Evolutionary conservation across 2,888 invertebrate species (phyloP), one percentile per base, ranked within the genome.

Genomic region (Drosophila infuscata): DNA sequence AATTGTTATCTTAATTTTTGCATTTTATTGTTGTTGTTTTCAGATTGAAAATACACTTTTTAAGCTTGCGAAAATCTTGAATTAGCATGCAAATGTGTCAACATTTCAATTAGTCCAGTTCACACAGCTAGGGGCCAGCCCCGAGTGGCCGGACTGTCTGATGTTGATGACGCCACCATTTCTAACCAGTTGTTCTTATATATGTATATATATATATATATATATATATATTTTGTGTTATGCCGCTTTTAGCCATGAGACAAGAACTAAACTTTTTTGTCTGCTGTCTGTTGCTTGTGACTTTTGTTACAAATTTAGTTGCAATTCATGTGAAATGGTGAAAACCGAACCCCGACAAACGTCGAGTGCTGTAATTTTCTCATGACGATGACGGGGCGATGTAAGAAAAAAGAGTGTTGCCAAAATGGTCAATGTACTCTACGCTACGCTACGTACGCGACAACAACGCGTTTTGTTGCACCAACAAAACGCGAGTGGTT

Each of bases 381-480:
- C 86, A 87, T 88, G 84, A 25, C 67, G 35, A 29, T 41, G 61
- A 58, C 70, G 53, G 52, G 25, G 30, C 57, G 56, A 17, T 63
- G 67, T 70, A 76, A 71, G 64, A n/a, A 53, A 71, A 77, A 56
- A 58, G 53, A 74, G 74, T 77, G 63, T 88, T 79, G 83, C 87
- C 74, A 83, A 87, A 87, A 83, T 87, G 86, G 86, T 87, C 90
- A 87, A 87, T 62, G 88, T 81, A 89, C 90, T 88, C 76, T 70
- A n/a, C 25, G 46, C 12, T 12, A 46, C 46, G 7, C 7, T 43
- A 15, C 46, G 7, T 25, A 25, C 8, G 25, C 46, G 25, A 25
- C 15, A 15, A 8, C 30, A 20, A 36, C 38, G 46, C 53, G 61
- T 46, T 56, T 15, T 25, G 30, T 46, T 35, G 64, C 29, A 57